A percentile compares a stretch with the other conserved stretches of the same genome.
These are phyloP conservation scores for Drosophila murphyi DNA, from an alignment of 1,140 invertebrate genomes.

Conservation along the genomic window DNA sequence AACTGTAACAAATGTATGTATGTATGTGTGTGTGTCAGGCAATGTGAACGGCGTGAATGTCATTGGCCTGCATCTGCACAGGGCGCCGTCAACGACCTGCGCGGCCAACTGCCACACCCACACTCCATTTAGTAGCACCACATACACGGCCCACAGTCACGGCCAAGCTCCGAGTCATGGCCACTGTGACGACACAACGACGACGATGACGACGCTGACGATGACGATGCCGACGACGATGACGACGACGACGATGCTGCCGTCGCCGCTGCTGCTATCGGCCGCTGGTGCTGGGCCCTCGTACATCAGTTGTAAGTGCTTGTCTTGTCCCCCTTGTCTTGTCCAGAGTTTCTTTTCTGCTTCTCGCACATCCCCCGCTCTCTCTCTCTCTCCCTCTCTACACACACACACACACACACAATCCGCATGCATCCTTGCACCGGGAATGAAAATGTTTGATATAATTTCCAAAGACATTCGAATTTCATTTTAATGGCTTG, in stretches of 20 bases:
- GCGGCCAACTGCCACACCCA: conserved; percentile 76
- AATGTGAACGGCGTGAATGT: conserved; percentile 89
- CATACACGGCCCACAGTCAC: conserved; percentile 29
- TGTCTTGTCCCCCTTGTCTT: conserved; percentile 41
- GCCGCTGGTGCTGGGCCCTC: conserved; percentile 50
- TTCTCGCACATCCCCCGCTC: background rate
- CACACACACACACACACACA: conserved; percentile 1
- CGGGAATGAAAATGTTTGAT: conserved; percentile 38
- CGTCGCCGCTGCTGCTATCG: conserved; percentile 49
- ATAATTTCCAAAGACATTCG: conserved; percentile 7
- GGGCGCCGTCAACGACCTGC: conserved; percentile 42
- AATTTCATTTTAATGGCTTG: conserved; percentile 40
- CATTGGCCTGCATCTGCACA: conserved; percentile 88
- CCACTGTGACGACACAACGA: conserved; percentile 13
- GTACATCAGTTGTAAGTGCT: conserved; percentile 82
- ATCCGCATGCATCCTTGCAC: conserved; percentile 41
- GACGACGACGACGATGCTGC: conserved; percentile 43
- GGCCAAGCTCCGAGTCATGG: conserved; percentile 22
- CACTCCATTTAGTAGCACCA: conserved; percentile 17
- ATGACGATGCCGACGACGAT: conserved; percentile 44
- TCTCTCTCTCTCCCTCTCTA: background rate
- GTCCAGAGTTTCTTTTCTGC: background rate
- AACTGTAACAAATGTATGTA: conserved; percentile 41
- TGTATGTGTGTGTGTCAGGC: conserved; percentile 75
- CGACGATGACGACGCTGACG: conserved; percentile 29